Conservation (phyloP, 2,888 invertebrate species). For the Syrphus vitripennis region DNA sequence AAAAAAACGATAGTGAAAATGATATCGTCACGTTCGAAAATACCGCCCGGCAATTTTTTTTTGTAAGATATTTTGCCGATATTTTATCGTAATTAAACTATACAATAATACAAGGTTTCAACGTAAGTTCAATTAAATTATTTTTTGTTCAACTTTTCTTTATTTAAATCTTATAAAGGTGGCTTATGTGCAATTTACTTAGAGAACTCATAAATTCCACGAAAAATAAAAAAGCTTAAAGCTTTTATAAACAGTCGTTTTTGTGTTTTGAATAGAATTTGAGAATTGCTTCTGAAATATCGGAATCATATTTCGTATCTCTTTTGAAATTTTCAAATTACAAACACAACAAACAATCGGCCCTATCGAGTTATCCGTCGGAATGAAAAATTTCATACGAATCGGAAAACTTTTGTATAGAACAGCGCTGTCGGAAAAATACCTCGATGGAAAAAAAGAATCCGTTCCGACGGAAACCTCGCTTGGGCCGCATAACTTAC, state of each 20-base stretch:
- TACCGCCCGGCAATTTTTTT: not conserved
- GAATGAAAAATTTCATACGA: too few relatives aligned
- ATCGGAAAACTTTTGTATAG: too few relatives aligned
- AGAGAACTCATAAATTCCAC: not conserved
- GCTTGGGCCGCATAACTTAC: too few relatives aligned
- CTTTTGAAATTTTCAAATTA: not conserved
- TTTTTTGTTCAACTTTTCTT: not conserved
- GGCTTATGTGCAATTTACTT: too few relatives aligned
- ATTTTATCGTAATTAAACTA: not conserved
- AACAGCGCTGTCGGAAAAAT: too few relatives aligned
- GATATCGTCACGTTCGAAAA: not conserved
- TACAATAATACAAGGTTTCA: not conserved
- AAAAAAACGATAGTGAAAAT: not conserved
- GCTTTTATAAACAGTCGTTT: too few relatives aligned
- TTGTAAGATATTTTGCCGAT: not conserved
- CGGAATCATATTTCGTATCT: not conserved
- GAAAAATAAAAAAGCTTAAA: not conserved
- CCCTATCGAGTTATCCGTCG: too few relatives aligned
- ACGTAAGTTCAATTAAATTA: not conserved
- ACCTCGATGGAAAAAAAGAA: too few relatives aligned
- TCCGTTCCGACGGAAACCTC: too few relatives aligned
- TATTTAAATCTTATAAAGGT: too few relatives aligned
- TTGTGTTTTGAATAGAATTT: not conserved
- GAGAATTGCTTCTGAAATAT: not conserved
- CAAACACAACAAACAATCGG: not conserved